Percentiles rank a stretch among this genome's conserved stretches.
Conservation (phyloP, 2,888 invertebrate species). For the Callimorpha dominula region DNA sequence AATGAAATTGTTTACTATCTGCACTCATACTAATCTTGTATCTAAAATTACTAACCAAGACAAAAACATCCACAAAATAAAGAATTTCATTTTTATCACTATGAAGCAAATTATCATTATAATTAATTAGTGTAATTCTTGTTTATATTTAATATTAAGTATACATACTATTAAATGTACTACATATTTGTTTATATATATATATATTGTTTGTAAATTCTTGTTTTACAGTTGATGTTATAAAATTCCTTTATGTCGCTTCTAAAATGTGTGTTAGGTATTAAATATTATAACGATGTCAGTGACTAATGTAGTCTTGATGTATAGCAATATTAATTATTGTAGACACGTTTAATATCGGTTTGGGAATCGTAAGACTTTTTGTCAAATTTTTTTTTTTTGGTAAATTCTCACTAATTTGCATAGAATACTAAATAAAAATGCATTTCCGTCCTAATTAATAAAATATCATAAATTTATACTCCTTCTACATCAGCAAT, state of each 20-base stretch:
- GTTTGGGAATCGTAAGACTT: constrained; percentile 62
- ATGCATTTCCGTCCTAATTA: constrained; percentile 46
- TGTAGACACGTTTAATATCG: constrained; percentile 75
- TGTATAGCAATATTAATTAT: constrained; percentile 77
- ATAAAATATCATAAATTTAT: constrained; percentile 24
- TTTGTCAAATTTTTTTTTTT: neutral
- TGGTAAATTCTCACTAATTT: constrained; percentile 3
- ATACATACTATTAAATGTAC: constrained; percentile 30
- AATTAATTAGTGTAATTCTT: constrained; percentile 43
- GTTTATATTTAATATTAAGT: constrained; percentile 41
- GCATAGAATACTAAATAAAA: constrained; percentile 16
- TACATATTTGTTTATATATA: constrained; percentile 27
- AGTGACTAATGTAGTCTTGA: constrained; percentile 70
- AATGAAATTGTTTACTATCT: constrained; percentile 37
- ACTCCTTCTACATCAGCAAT: constrained; percentile 11
- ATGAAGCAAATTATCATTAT: constrained; percentile 34
- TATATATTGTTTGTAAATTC: constrained; percentile 18
- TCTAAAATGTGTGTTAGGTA: constrained; percentile 60
- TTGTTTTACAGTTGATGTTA: constrained; percentile 38
- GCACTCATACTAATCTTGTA: constrained; percentile 37
- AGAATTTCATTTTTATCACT: constrained; percentile 22
- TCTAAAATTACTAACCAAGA: constrained; percentile 22
- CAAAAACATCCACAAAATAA: constrained; percentile 33
- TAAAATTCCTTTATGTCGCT: constrained; percentile 52
- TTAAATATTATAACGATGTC: constrained; percentile 36